Conservation (phyloP, 2,113 vertebrate species). For the Mastomys natalensis region DNA sequence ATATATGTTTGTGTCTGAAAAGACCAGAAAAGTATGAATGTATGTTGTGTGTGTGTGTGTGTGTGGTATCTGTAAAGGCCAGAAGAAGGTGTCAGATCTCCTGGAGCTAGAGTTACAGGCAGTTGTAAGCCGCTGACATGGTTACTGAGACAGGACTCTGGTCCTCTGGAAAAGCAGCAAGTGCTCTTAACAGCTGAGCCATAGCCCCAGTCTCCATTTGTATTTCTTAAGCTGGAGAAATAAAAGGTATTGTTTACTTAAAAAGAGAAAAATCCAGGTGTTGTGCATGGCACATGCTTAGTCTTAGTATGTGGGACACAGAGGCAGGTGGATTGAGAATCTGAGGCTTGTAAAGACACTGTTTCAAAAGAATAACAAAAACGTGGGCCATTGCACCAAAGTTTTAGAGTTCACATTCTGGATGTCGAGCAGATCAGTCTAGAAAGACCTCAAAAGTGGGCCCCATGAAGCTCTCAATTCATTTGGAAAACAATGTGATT, state of each 20-base stretch:
- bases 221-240: not conserved
- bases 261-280: not conserved
- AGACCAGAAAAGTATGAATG: not conserved
- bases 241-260: not conserved
- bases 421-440: not conserved
- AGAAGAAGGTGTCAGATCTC: not conserved
- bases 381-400: not conserved
- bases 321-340: not conserved
- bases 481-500: not conserved
- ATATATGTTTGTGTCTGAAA: not conserved
- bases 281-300: not conserved
- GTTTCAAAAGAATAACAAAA: not conserved
- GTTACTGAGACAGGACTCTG: not conserved
- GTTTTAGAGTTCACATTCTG: not conserved
- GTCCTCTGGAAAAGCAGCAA: not conserved
- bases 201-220: not conserved
- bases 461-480: not conserved
- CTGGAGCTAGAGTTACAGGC: not conserved
- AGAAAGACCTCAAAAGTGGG: not conserved
- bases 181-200: not conserved
- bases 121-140: not conserved
- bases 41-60: not conserved
- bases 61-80: not conserved
- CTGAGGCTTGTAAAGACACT: not conserved
- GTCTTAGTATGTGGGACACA: not conserved